Evolutionary conservation across 2,113 vertebrate genomes (phyloP), one percentile per base, ranked within the genome.

Genomic region (western clawed frog (Xenopus tropicalis)): DNA sequence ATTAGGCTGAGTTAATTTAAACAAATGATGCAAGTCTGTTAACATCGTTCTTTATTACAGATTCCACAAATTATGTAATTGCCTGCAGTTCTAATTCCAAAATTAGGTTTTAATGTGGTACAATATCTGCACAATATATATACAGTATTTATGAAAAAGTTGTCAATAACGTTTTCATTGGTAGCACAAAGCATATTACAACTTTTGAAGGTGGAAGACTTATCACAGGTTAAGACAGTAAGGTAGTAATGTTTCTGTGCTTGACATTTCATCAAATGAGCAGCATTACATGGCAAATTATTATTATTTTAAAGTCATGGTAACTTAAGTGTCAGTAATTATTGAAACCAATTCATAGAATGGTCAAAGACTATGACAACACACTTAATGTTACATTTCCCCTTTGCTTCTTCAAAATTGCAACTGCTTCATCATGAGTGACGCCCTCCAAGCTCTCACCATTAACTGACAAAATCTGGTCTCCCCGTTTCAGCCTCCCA

Each of bases 391-490:
- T 87, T 61, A 98, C 94, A 0, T 83, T 83, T 23, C 96, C 96
- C 78, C 78, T 88, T 86, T 97, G 96, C 69, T 83, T 91, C 83
- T 98, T 97, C 64, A 98, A 86, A 64, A 98, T 85, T 64, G 88
- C 85, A n/a, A 98, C 95, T 0, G 96, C 96, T 84, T 94, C 93
- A 73, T 98, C 94, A 4, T 97, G 95, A 0, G 93, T 96, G 1
- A 88, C 92, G 2, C 93, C 95, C 73, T 96, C 94, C 80, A 98
- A 84, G 52, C 88, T 90, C 76, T 98, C 91, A 11, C 94, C 91
- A 11, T 97, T 97, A 66, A 98, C 96, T 0, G 93, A 84, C 79
- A 98, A 77, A 68, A 98, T 92, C 86, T 98, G 97, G 67, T 98
- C 97, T 0, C 97, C 95, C 0, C 96, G 92, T 68, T 93, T 97